Base-by-base conservation (phyloP, 1,140 invertebrate genomes). In the Sinonovacula constricta region DNA sequence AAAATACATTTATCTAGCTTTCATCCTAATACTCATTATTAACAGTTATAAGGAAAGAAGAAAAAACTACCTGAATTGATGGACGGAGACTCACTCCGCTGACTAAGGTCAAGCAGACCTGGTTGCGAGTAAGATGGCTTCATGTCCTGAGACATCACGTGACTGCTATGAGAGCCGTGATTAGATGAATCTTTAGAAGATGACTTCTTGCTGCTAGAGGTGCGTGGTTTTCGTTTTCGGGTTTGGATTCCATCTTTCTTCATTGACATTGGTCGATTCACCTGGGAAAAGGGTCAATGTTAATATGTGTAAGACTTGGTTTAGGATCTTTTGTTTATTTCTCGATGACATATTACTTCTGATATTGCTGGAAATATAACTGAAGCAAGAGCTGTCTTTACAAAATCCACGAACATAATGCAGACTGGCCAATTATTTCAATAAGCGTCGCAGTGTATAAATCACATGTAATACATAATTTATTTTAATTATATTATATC, bases 211-310 rank as follows among this genome's bases (percentile, higher is more conserved):
- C 71, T 53, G 28, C 49, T 76, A 10, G 67, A 45, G 2, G 71
- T 78, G 36, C 84, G 81, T 0, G 85, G 85, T 90, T 99, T 99
- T 56, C 98, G 93, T 89, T 99, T 99, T 63, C 98, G 92, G 10
- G 97, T 99, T 88, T 99, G 98, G 54, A 98, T 98, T 7, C 96
- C 96, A 86, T 99, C 97, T 90, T 99, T 99, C 45, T 97, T 94
- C 98, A 99, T 99, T 0, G 97, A 96, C 85, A 98, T 88, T 0
- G 98, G 98, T 81, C 96, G 87, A 79, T 91, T 88, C 15, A 92
- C 90, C 92, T 92, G 63, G 2, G 80, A 86, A 26, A n/a, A n/a
- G n/a, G n/a, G n/a, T n/a, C n/a, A n/a, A n/a, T n/a, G n/a, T 34
- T 18, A 62, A 36, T 4, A n/a, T 15, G 26, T 60, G 1, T 22